Evolutionary conservation across 2,113 vertebrate genomes (phyloP).

Genomic region (Megaceryle torquata): DNA sequence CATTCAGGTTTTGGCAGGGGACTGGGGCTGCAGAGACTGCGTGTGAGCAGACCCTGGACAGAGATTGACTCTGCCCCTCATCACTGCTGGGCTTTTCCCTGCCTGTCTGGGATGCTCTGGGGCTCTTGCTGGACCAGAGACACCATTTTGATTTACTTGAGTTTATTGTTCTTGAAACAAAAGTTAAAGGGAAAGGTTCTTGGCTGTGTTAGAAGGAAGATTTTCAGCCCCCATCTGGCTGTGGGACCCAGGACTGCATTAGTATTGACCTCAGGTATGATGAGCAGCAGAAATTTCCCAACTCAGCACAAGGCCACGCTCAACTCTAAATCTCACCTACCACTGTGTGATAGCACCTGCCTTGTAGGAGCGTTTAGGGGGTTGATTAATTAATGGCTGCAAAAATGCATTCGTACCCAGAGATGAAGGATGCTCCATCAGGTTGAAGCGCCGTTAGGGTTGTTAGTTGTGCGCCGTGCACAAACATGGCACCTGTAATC

Average conservation of each 20-base stretch:
- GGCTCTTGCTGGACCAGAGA: neutral
- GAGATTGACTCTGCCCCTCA: neutral
- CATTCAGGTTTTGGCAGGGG: neutral
- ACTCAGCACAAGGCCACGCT: neutral
- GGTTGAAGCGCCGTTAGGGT: accelerated
- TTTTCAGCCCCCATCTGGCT: neutral
- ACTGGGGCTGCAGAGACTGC: accelerated
- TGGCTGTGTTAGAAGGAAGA: neutral
- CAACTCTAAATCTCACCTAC: accelerated
- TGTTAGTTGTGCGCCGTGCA: neutral
- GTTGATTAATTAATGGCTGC: neutral
- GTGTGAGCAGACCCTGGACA: accelerated
- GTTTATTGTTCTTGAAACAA: neutral
- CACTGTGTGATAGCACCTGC: neutral
- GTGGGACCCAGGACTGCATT: neutral
- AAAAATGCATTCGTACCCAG: neutral
- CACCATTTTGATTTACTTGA: neutral
- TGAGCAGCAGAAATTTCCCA: neutral
- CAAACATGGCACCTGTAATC: neutral
- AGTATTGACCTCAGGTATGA: neutral
- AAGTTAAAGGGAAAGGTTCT: neutral
- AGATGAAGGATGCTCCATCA: neutral
- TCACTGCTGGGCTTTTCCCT: neutral
- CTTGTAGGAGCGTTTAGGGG: neutral
- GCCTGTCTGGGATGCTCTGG: neutral